phyloP scores from a whole-genome alignment of 1,140 invertebrate species.

The Manduca sexta region DNA sequence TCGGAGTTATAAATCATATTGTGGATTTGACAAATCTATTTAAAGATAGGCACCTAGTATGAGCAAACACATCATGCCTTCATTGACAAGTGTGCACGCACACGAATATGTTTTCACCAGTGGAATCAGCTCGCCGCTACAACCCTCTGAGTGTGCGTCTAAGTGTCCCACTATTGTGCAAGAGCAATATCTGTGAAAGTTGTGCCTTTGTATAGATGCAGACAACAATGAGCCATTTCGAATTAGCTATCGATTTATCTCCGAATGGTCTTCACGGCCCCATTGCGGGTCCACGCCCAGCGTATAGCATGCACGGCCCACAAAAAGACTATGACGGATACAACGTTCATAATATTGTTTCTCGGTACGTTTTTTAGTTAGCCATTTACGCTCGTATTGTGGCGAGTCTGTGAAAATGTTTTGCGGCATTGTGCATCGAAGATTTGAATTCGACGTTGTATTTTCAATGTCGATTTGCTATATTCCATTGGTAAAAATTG shows the following conservation, averaged over 20 bases:
- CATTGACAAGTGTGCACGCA: too few relatives aligned
- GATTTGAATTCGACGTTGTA: background rate
- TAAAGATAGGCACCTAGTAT: too few relatives aligned
- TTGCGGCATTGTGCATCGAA: background rate
- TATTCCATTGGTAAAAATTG: too few relatives aligned
- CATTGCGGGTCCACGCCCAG: conserved; percentile 14
- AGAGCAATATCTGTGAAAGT: conserved; percentile 53
- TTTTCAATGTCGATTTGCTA: too few relatives aligned
- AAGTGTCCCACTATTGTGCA: conserved; percentile 42
- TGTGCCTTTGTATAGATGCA: conserved; percentile 57
- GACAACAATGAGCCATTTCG: conserved; percentile 66
- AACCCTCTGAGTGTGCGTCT: conserved; percentile 2
- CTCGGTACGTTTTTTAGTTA: background rate
- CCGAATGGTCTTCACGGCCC: conserved; percentile 32
- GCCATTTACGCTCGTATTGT: too few relatives aligned
- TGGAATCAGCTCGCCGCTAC: too few relatives aligned
- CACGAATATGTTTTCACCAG: too few relatives aligned
- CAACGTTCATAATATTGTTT: conserved; percentile 1
- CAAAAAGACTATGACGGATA: conserved; percentile 17
- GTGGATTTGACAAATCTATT: too few relatives aligned
- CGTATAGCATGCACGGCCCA: conserved; percentile 7
- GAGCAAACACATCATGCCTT: too few relatives aligned
- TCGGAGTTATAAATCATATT: too few relatives aligned
- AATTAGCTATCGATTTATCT: conserved; percentile 68
- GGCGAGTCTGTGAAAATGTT: background rate